Base-by-base conservation (phyloP, 2,888 invertebrate genomes). In the Lasioglossum calceatum region DNA sequence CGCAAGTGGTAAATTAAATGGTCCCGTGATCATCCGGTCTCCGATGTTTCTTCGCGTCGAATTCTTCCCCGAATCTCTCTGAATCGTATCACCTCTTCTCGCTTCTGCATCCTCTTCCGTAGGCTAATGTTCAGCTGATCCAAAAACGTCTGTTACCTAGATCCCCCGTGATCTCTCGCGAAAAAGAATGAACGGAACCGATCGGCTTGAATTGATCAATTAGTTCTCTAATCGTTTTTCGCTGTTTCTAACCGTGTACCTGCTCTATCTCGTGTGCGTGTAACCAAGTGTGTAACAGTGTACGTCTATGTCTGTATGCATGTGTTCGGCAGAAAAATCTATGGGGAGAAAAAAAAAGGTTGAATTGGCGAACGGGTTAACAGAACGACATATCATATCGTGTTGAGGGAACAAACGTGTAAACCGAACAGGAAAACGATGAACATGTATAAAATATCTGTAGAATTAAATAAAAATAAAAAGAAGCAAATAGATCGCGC, bases 371-470 rank as follows among this genome's bases (percentile, higher is more conserved):
- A 80, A 70, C 47, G 73, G 79, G 54, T 73, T 67, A 88, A 90
- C 89, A 77, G 84, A 86, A 82, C 84, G 86, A 87, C 78, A 80
- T 87, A 54, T 23, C 67, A 42, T 71, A 82, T 87, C 82, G 79
- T 79, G 87, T 79, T 19, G 71, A 42, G 42, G 76, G 79, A 87
- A 84, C 82, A 87, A 84, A 87, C 75, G 79, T 76, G 70, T 80
- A 80, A 82, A 88, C 82, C 75, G 81, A 88, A 88, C 85, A 85
- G 79, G 81, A 81, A 79, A 88, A 88, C 85, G 88, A 85, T 82
- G 80, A 88, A 88, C 82, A 80, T 79, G 82, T 72, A 70, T 84
- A 87, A 84, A 87, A 79, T 73, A 36, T 87, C 79, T 80, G 81
- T 71, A 80, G 36, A 44, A 73, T 77, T 36, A 54, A 44, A 75